Evolutionary conservation across 2,888 invertebrate genomes (phyloP).

Genomic region (Allophyes oxyacanthae): DNA sequence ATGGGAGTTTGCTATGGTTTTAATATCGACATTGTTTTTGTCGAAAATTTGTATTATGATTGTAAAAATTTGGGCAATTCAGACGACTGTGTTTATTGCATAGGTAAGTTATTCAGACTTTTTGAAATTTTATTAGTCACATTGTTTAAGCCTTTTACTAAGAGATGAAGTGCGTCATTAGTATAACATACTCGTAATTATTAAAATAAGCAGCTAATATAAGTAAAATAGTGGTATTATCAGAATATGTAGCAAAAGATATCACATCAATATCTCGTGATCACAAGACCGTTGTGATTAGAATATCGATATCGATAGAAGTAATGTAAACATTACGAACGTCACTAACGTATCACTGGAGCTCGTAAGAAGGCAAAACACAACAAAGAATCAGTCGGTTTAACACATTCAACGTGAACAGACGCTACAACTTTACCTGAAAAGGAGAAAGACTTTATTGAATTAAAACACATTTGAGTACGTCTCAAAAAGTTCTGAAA

Average conservation of each 20-base stretch:
- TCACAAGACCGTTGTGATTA: conserved; percentile 37
- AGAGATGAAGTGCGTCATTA: too few relatives aligned
- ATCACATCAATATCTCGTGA: conserved; percentile 29
- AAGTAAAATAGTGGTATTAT: conserved; percentile 1
- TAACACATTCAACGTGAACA: conserved; percentile 69
- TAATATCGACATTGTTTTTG: conserved; percentile 55
- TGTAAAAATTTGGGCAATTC: too few relatives aligned
- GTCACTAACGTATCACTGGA: conserved; percentile 72
- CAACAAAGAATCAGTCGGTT: conserved; percentile 87
- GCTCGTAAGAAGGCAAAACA: conserved; percentile 83
- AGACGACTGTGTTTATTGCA: too few relatives aligned
- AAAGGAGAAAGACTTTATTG: conserved; percentile 50
- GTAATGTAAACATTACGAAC: conserved; percentile 82
- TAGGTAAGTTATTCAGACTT: too few relatives aligned
- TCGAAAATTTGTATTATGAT: too few relatives aligned
- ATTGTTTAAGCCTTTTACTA: too few relatives aligned
- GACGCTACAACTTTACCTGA: conserved; percentile 61
- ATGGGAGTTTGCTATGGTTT: conserved; percentile 35
- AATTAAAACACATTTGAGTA: conserved; percentile 58
- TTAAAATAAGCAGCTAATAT: too few relatives aligned
- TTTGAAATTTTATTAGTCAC: too few relatives aligned
- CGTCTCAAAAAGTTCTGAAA: conserved; percentile 27
- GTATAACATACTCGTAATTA: too few relatives aligned
- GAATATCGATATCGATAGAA: conserved; percentile 76
- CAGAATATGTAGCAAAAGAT: conserved; percentile 10